Percentiles rank a stretch among this genome's conserved stretches.
phyloP scores from a whole-genome alignment of 2,888 invertebrate species.

The Pinctada fucata region DNA sequence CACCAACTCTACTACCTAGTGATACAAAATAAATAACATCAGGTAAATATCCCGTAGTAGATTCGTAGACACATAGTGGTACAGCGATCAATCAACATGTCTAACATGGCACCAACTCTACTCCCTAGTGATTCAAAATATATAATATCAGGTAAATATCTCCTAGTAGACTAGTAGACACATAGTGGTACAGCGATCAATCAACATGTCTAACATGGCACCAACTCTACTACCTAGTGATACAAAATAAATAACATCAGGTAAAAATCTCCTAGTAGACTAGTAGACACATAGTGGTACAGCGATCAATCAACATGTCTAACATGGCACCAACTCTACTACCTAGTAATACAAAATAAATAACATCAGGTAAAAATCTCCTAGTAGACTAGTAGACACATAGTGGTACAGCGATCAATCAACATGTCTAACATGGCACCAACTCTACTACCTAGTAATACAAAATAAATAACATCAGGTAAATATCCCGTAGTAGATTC shows the following conservation, averaged over 20 bases:
- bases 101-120: constrained; percentile 90
- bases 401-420: constrained; percentile 97
- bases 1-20: constrained; percentile 81
- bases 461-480: constrained; percentile 3
- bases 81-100: constrained; percentile 96
- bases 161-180: constrained; percentile 81
- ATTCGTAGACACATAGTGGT: constrained; percentile 93
- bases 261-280: too few species aligned
- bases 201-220: constrained; percentile 96
- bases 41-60: background rate
- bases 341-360: constrained; percentile 58
- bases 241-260: constrained; percentile 1
- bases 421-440: constrained; percentile 97
- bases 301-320: constrained; percentile 97
- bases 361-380: background rate
- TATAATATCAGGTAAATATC: background rate
- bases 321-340: constrained; percentile 88
- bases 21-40: constrained; percentile 10
- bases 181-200: constrained; percentile 97
- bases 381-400: too few species aligned
- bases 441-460: constrained; percentile 72
- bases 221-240: constrained; percentile 80
- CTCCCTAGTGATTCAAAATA: constrained; percentile 65
- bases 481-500: too few species aligned
- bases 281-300: constrained; percentile 95